phyloP scores from a whole-genome alignment of 2,113 vertebrate genomes.

The Vanacampus margaritifer region DNA sequence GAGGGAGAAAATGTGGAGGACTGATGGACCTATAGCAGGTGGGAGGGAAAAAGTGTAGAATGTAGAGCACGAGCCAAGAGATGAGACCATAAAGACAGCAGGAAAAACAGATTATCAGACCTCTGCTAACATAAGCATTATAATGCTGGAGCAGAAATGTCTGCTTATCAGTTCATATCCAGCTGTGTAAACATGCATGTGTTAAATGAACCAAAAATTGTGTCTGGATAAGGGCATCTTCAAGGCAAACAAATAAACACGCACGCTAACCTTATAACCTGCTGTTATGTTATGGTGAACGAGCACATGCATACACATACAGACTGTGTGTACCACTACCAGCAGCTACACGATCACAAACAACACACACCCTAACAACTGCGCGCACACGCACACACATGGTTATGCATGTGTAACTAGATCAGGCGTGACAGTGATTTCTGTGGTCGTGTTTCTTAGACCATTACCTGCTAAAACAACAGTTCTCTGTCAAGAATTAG shows the following conservation, averaged over 20 bases:
- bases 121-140: constrained; percentile 23
- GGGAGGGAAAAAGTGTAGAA: constrained; percentile 1
- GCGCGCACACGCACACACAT: constrained; percentile 10
- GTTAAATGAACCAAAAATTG: constrained; percentile 49
- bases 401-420: constrained; percentile 31
- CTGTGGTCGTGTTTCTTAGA: constrained; percentile 51
- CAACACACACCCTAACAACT: neutral
- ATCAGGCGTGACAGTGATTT: constrained; percentile 45
- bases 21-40: constrained; percentile 13
- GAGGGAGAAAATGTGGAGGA: constrained; percentile 27
- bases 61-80: constrained; percentile 15
- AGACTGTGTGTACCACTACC: constrained; percentile 4
- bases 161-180: constrained; percentile 57
- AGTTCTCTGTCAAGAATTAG: constrained; percentile 32
- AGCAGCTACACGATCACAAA: constrained; percentile 1
- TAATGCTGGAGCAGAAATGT: constrained; percentile 48
- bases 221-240: constrained; percentile 60
- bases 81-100: neutral
- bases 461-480: constrained; percentile 62
- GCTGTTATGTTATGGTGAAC: constrained; percentile 46
- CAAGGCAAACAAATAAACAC: constrained; percentile 69
- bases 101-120: neutral
- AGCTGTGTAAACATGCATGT: constrained; percentile 70
- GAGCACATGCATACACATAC: constrained; percentile 1
- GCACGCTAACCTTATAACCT: constrained; percentile 49